These are phyloP conservation scores for Meles meles DNA, from an alignment of 2,113 vertebrate species.

Conservation along the genomic window DNA sequence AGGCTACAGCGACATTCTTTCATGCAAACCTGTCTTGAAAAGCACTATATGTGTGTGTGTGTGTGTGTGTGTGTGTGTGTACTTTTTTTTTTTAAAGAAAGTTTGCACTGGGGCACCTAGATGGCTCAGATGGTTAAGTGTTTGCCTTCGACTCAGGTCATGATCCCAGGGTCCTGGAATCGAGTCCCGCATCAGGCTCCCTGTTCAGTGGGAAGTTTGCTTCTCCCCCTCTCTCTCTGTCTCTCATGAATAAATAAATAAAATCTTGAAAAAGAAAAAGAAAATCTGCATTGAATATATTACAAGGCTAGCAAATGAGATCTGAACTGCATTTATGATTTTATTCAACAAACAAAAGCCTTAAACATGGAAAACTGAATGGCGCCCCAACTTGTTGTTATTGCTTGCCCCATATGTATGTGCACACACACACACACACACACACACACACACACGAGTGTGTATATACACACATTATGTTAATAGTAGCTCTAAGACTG, in stretches of 20 bases:
- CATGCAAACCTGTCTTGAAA: not conserved
- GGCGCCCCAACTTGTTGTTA: not conserved
- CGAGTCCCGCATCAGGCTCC: no score
- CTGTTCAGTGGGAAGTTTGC: no score
- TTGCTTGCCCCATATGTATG: not conserved
- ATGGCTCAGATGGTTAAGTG: no score
- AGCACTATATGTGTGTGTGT: no score
- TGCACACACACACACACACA: not conserved
- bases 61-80: no score
- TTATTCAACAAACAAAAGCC: not conserved
- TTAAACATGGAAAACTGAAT: not conserved
- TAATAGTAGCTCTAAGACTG: not conserved
- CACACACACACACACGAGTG: not conserved
- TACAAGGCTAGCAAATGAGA: not conserved
- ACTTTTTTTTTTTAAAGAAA: not conserved
- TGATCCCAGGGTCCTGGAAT: no score
- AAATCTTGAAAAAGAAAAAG: not conserved
- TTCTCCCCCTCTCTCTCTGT: no score
- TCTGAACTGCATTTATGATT: not conserved
- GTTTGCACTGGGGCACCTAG: not conserved
- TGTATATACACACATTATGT: not conserved
- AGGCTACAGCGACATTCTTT: not conserved
- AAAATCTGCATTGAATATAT: not conserved
- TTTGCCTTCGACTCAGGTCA: no score
- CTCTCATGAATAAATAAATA: no score